Evolutionary conservation across 2,888 invertebrate species (phyloP), one percentile per base, ranked within the genome.

Genomic region (Phoronis australis): DNA sequence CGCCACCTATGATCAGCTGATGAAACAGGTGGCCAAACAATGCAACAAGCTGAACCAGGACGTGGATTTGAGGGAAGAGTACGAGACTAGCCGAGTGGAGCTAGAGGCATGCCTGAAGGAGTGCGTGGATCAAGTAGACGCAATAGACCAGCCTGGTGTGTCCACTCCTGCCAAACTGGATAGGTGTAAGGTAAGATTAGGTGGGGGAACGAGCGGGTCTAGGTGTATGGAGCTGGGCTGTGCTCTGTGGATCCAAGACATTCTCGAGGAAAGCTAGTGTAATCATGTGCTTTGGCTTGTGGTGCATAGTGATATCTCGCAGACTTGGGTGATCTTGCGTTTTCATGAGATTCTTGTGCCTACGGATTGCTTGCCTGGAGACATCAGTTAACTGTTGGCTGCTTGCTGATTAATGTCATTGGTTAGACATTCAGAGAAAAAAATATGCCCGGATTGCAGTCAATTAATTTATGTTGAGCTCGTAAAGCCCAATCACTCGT

Each of bases 1-100:
- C 0, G 82, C 84, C 0, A 87, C 90, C 67, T 90, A 92, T 76
- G 90, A 92, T 65, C 90, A 92, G 65, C 80, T 93, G 47, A 88
- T 90, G 64, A 85, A 85, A 62, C 83, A 86, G 2, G 87, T 93
- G 51, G 90, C 92, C 78, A 88, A 89, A 54, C 1, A 86, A 84
- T 73, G 79, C 20, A 56, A 60, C 22, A 71, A 69, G 50, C 63
- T 93, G 5, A 84, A 88, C 59, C 87, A 89, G 61, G 79, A 92
- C 0, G 73, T 93, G 15, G 73, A 88, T 2, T 73, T 94, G 9
- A 83, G 94, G 15, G 92, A 95, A 71, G 92, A 93, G 68, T 94
- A 90, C 77, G 85, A 90, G 47, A 86, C 87, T 0, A 79, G 62
- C 54, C 57, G 57, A 45, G 55, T 56, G n/a, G 65, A 64, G 37